Percentiles rank a stretch among this genome's conserved stretches.
These are phyloP conservation scores for Gryllus bimaculatus DNA, from an alignment of 1,140 invertebrate genomes.

Conservation along the genomic window DNA sequence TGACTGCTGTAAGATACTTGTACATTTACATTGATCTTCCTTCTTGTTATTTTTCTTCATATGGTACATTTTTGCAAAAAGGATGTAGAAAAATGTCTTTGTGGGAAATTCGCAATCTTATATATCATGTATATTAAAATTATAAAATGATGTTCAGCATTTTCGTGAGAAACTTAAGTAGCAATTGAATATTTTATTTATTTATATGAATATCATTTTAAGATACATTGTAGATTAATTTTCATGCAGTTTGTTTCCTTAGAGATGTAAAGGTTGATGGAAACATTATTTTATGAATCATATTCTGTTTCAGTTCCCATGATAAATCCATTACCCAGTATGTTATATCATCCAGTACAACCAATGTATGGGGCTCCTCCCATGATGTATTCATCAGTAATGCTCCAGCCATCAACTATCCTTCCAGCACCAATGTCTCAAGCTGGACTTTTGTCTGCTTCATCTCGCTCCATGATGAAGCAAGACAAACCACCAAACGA, in stretches of 20 bases:
- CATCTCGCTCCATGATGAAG: neutral
- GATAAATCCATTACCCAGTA: neutral
- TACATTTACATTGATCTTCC: neutral
- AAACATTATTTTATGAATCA: too few relatives aligned
- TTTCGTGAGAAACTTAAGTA: too few relatives aligned
- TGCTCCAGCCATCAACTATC: conserved; percentile 26
- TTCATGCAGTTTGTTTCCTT: too few relatives aligned
- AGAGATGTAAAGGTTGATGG: too few relatives aligned
- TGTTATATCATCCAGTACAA: conserved; percentile 12
- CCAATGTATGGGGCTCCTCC: conserved; percentile 35
- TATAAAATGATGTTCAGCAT: too few relatives aligned
- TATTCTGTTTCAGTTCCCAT: neutral
- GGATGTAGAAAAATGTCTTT: too few relatives aligned
- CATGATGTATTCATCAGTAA: conserved; percentile 39
- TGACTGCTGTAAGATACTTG: neutral
- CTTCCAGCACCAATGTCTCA: neutral
- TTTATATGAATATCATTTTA: neutral
- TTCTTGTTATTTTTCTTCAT: neutral
- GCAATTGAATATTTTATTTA: too few relatives aligned
- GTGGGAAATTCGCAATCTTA: too few relatives aligned
- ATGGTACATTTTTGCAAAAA: neutral
- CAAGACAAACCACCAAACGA: conserved; percentile 8
- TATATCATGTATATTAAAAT: too few relatives aligned
- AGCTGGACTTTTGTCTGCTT: neutral
- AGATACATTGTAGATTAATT: too few relatives aligned